Base-by-base conservation (phyloP, 2,113 vertebrate species). In the Chauna torquata region DNA sequence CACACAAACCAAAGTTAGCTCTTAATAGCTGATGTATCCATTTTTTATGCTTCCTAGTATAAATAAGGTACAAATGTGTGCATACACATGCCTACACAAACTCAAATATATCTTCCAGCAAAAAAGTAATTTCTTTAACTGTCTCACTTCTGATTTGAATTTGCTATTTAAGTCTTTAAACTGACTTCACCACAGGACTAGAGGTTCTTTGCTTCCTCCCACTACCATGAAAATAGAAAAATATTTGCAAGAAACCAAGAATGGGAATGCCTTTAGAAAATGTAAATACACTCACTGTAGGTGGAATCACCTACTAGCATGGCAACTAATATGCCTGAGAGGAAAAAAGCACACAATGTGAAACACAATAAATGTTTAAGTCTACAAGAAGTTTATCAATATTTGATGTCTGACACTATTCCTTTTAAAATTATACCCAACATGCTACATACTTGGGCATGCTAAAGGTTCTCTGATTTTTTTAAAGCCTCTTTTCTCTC, bases 261-360 rank as follows among this genome's bases (percentile, higher is more conserved):
- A 86, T 22, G 24, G 50, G 52, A 95, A 82, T 47, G 59, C 54
- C 62, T 79, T 92, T 58, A 86, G 61, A 94, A 95, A 96, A 84
- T 38, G 34, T 66, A 95, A 91, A 96, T 85, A 89, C 28, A 59
- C 24, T 38, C 42, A 74, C 24, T 38, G 36, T 81, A 86, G 71
- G 82, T 83, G 65, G 71, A 88, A 86, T 68, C 23, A 77, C 58
- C 55, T 75, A 88, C 64, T 81, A 74, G 57, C 42, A 75, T 9
- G 52, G 44, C 30, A 92, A 81, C 30, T 55, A 34, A 77, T 28
- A 44, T 10, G 47, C 34, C 79, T 65, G 12, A 81, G 52, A 72
- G 36, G 12, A 11, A 70, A 81, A 52, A 72, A 52, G 1, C 24
- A 81, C 16, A 66, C 80, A 49, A 78, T 47, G 42, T 1, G 11